A percentile compares a stretch with the other conserved stretches of the same genome.
Evolutionary conservation across 92 coral and sea anemone species (phyloP).

Genomic region (Virgularia gustaviana): DNA sequence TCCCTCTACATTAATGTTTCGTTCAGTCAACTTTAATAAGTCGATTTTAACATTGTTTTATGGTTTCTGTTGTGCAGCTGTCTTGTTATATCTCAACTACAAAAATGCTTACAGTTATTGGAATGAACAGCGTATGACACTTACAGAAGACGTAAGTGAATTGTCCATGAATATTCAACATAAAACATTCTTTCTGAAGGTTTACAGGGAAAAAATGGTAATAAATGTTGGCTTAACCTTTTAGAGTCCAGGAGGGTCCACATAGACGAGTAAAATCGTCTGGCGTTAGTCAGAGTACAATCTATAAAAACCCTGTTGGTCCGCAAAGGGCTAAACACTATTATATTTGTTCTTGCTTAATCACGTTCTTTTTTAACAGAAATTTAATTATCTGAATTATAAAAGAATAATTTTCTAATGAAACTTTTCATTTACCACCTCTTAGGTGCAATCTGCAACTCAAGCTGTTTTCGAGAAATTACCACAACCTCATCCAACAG

Average conservation of each 20-base stretch:
- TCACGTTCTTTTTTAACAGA: too few relatives aligned
- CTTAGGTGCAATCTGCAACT: slow-evolving; percentile 92
- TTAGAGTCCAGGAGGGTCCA: too few relatives aligned
- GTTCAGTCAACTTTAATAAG: neutral
- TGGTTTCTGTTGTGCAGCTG: slow-evolving; percentile 56
- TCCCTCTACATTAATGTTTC: neutral
- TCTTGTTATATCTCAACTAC: slow-evolving; percentile 89
- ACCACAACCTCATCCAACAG: slow-evolving; percentile 83
- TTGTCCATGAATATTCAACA: neutral
- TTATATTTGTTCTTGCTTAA: too few relatives aligned
- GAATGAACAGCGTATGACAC: slow-evolving; percentile 93
- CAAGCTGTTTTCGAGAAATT: slow-evolving; percentile 94
- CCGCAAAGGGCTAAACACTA: too few relatives aligned
- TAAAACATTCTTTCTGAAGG: neutral
- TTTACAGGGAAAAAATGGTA: too few relatives aligned
- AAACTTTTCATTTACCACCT: neutral
- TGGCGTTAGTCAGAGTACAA: too few relatives aligned
- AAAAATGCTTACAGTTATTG: slow-evolving; percentile 98
- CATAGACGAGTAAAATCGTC: too few relatives aligned
- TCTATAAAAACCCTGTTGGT: too few relatives aligned
- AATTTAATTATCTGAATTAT: neutral
- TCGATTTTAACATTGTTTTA: neutral
- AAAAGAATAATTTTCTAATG: neutral
- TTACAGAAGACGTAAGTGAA: slow-evolving; percentile 78
- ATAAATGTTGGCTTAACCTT: too few relatives aligned